A percentile compares a stretch with the other conserved stretches of the same genome.
Conservation (phyloP, 2,888 invertebrate genomes). For the Sphaerophoria rueppellii region DNA sequence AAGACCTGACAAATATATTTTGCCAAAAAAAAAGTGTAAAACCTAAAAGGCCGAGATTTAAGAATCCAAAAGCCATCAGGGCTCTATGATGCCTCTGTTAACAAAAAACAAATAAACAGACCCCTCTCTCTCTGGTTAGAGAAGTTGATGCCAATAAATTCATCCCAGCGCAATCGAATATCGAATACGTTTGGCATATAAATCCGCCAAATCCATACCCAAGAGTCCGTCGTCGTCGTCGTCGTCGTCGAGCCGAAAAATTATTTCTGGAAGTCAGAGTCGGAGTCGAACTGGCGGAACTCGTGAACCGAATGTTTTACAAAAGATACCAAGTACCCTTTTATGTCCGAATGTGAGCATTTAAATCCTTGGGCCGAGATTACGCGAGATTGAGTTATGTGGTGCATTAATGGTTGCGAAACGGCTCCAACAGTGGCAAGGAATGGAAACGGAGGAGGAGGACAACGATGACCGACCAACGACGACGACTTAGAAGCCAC, state of each 20-base stretch:
- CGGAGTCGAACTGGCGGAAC: constrained; percentile 56
- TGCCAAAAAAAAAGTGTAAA: too few relatives aligned
- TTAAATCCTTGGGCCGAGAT: constrained; percentile 72
- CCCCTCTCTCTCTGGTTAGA: constrained; percentile 36
- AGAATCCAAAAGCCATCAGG: constrained; percentile 20
- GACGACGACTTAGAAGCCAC: constrained; percentile 38
- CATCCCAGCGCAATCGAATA: constrained; percentile 71
- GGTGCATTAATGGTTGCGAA: constrained; percentile 74
- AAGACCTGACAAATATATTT: constrained; percentile 33
- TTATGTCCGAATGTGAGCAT: constrained; percentile 74
- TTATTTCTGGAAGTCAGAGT: constrained; percentile 34
- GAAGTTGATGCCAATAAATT: constrained; percentile 81
- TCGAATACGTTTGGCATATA: constrained; percentile 73
- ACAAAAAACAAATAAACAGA: constrained; percentile 16
- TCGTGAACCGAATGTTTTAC: constrained; percentile 76
- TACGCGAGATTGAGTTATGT: constrained; percentile 74
- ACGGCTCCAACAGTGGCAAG: constrained; percentile 33
- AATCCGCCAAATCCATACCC: constrained; percentile 67
- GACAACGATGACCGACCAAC: constrained; percentile 1
- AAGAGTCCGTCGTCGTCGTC: constrained; percentile 10
- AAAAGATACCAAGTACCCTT: constrained; percentile 74
- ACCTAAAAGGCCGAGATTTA: constrained; percentile 51
- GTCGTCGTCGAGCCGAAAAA: not conserved
- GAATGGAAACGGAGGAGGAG: not conserved
- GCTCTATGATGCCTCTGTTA: constrained; percentile 53